Conservation (phyloP, 2,888 invertebrate genomes). For the Leptopterna dolabrata region DNA sequence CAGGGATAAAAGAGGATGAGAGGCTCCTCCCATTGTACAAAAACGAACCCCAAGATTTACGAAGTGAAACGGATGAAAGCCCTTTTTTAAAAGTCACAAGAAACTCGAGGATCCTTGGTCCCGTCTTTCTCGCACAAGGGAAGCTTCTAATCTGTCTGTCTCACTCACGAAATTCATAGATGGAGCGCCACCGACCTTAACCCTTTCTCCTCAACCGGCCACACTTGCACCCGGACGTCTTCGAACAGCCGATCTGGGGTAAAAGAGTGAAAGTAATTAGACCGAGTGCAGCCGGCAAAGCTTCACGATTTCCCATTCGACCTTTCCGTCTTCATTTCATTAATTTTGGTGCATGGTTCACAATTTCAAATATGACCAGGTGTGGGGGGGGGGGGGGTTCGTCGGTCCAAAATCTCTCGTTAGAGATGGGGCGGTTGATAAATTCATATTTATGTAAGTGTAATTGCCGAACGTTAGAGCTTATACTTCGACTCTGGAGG, state of each 20-base stretch:
- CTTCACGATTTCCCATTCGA: too few relatives aligned
- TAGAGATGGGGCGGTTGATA: too few relatives aligned
- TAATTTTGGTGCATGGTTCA: too few relatives aligned
- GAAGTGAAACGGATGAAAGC: not conserved
- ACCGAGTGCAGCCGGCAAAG: not conserved
- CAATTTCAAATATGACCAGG: too few relatives aligned
- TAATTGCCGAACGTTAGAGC: too few relatives aligned
- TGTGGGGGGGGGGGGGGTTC: too few relatives aligned
- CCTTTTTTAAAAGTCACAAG: not conserved
- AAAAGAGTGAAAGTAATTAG: not conserved
- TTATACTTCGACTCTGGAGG: too few relatives aligned
- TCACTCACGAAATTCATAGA: not conserved
- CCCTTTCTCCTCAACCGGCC: not conserved
- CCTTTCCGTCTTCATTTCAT: too few relatives aligned
- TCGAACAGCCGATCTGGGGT: not conserved
- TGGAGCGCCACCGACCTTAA: not conserved
- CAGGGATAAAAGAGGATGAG: not conserved
- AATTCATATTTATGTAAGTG: too few relatives aligned
- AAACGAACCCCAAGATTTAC: not conserved
- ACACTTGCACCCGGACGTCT: not conserved
- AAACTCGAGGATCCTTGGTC: not conserved
- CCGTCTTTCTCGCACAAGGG: not conserved
- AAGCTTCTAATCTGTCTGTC: not conserved
- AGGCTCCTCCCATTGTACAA: not conserved
- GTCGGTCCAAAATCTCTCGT: too few relatives aligned